Conservation (phyloP, 2,797 vertebrate species). For the Sebastes dallii region DNA sequence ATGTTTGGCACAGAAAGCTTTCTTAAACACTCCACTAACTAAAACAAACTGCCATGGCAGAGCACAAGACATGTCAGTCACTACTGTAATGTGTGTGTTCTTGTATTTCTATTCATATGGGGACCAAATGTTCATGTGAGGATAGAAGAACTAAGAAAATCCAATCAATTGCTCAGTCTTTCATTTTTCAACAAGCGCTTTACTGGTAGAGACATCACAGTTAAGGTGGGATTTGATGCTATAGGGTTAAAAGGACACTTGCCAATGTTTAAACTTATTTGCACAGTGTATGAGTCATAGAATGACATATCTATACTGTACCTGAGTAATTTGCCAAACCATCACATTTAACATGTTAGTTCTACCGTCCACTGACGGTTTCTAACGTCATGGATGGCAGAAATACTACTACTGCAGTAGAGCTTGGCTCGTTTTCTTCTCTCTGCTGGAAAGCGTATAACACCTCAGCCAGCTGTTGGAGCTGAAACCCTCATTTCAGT, state of each 20-base stretch:
- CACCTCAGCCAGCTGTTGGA: not conserved
- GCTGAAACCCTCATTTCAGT: not conserved
- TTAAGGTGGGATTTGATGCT: not conserved
- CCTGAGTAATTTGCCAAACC: not conserved
- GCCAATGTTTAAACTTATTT: not conserved
- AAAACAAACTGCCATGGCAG: conserved; percentile 11
- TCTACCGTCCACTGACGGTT: not conserved
- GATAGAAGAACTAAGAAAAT: not conserved
- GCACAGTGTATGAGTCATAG: not conserved
- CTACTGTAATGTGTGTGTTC: not conserved
- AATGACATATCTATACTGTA: not conserved
- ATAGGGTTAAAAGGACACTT: not conserved
- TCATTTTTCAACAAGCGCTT: not conserved
- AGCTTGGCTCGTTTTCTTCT: not conserved
- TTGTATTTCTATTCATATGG: not conserved
- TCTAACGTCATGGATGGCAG: not conserved
- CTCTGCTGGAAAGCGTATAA: not conserved
- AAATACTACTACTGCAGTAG: not conserved
- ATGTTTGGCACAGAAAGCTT: conserved; percentile 16
- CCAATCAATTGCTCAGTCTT: not conserved
- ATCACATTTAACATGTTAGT: conserved; percentile 6
- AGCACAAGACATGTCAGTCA: conserved; percentile 10
- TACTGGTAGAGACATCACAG: not conserved
- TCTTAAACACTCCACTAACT: conserved; percentile 7
- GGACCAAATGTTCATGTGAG: not conserved